Base-by-base conservation (phyloP, 2,113 vertebrate species). In the Holacanthus passer region DNA sequence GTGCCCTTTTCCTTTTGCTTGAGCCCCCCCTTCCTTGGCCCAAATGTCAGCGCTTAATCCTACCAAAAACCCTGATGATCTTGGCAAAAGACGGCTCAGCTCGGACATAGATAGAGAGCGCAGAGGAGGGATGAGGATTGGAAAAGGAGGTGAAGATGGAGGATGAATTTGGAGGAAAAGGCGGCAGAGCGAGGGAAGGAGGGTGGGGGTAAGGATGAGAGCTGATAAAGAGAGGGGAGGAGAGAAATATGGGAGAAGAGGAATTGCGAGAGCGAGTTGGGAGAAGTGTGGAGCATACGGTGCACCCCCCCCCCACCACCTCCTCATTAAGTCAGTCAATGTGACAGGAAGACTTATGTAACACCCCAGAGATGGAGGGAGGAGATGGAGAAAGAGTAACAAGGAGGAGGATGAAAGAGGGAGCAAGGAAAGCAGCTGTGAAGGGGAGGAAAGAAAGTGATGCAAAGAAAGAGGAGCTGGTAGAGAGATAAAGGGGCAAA, bases 271-370 rank as follows among this genome's bases (percentile, higher is more conserved):
- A 79, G 59, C 8, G 63, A 77, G 81, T 76, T 75, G 70, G 76
- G 74, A 75, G 78, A 82, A 86, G 81, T 83, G 73, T 9, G 35
- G 71, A 85, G 74, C 79, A 92, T 85, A 89, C 52, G 69, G 86
- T 86, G 73, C 64, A 64, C 14, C 56, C 69, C 72, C 62, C 64
- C 74, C 66, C 72, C 47, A 55, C 73, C 65, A 39, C 41, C 64
- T 60, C 79, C 82, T 82, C 90, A 93, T 93, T 93, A 89, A 93
- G 87, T 92, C 92, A 93, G 93, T 90, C 86, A 92, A 85, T 92
- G 91, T 93, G 92, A 92, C 91, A 92, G 87, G 83, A 91, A 85
- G 88, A 91, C 91, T 93, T 94, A 94, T 88, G 85, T 93, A 94
- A 94, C 90, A 88, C 92, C 89, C 92, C 52, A 75, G 92, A 93